A percentile compares a stretch with the other conserved stretches of the same genome.
Evolutionary conservation across 2,113 vertebrate species (phyloP).

Genomic region (Nothobranchius furzeri): DNA sequence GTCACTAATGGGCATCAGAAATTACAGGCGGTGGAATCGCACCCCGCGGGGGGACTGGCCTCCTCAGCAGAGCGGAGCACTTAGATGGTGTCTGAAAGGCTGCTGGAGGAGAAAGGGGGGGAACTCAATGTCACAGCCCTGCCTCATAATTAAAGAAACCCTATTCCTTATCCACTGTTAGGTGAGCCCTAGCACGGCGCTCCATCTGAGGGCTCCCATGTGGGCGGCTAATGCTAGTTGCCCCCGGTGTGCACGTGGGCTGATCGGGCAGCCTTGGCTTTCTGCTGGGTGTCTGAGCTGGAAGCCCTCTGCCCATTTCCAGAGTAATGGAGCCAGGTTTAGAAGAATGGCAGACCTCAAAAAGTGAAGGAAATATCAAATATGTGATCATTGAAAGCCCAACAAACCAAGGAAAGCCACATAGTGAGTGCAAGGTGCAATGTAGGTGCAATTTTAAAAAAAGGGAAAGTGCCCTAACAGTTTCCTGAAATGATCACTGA

Average conservation of each 20-base stretch:
- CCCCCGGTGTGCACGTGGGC: slow-evolving; percentile 68
- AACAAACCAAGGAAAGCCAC: slow-evolving; percentile 37
- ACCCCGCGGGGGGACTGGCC: slow-evolving; percentile 73
- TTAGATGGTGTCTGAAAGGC: slow-evolving; percentile 76
- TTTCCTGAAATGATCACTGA: slow-evolving; percentile 41
- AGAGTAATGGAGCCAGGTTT: slow-evolving; percentile 41
- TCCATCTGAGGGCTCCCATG: slow-evolving; percentile 63
- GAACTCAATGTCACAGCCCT: slow-evolving; percentile 73
- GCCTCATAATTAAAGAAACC: slow-evolving; percentile 79
- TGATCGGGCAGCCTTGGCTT: slow-evolving; percentile 59
- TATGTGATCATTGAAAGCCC: slow-evolving; percentile 38
- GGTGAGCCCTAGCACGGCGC: slow-evolving; percentile 64
- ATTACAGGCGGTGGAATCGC: slow-evolving; percentile 75
- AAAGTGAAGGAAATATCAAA: slow-evolving; percentile 52
- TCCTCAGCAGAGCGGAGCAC: slow-evolving; percentile 75
- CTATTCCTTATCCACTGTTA: slow-evolving; percentile 77
- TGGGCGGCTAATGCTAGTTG: slow-evolving; percentile 70
- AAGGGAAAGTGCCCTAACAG: slow-evolving; percentile 41
- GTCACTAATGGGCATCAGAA: slow-evolving; percentile 79
- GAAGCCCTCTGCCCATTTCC: slow-evolving; percentile 56
- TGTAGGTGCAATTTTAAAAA: slow-evolving; percentile 41
- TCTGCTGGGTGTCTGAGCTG: slow-evolving; percentile 61
- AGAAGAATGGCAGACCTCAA: slow-evolving; percentile 41
- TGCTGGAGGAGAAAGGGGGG: slow-evolving; percentile 67
- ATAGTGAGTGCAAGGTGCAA: slow-evolving; percentile 37